Base-by-base conservation (phyloP, 2,797 vertebrate genomes). In the Macropus fuliginosus region DNA sequence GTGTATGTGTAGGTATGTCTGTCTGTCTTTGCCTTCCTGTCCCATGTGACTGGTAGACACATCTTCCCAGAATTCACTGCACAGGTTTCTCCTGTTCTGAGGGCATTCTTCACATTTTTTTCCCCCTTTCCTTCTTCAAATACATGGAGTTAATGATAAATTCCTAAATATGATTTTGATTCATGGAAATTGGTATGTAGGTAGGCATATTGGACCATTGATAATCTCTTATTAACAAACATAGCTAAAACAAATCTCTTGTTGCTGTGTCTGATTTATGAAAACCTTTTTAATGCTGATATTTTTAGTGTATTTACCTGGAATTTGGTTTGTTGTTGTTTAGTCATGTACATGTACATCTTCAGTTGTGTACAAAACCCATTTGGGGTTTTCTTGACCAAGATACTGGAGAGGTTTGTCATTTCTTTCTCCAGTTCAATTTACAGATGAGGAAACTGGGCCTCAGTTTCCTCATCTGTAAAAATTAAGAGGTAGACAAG, bases 191-290 rank as follows among this genome's bases (percentile, higher is more conserved):
- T 97, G 96, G 96, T 97, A 92, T 96, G 34, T 62, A 97, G 96
- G 92, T 93, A n/a, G 96, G 93, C 92, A 31, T 96, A 93, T 57
- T 95, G 91, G 96, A 94, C 94, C 92, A 91, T 97, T 93, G 96
- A 95, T 97, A 97, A 87, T 96, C 98, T 97, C 56, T 97, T 94
- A 98, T 92, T 98, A 96, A 97, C 97, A 97, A 90, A 40, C 97
- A 31, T 94, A 97, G 95, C 95, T 91, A 91, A 98, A 98, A 98
- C 98, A 97, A 98, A 97, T 94, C 31, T 95, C 92, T 28, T 28
- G 91, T 96, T 98, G 97, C 97, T 97, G 98, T 98, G 97, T 98
- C 95, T 97, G 97, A 98, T 98, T 98, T 97, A 97, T 97, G 98
- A 98, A 87, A 59, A 91, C 50, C 95, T 92, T 96, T 97, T 97